Conservation (phyloP, 2,888 invertebrate species). For the Drosophila maculinotata region DNA sequence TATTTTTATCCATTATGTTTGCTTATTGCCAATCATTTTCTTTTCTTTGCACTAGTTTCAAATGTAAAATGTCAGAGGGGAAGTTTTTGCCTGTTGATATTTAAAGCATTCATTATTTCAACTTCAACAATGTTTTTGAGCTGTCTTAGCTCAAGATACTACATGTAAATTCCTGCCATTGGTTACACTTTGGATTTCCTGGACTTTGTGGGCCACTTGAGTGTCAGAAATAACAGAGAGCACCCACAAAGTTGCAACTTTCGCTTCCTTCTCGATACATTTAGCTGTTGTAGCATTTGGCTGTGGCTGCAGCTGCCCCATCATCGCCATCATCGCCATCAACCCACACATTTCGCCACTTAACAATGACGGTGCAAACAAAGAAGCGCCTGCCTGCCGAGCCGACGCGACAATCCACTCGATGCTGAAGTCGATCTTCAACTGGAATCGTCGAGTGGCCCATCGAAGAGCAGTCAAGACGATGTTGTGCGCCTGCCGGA, state of each 20-base stretch:
- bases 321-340: constrained; percentile 32
- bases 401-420: constrained; percentile 36
- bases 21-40: too few relatives aligned
- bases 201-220: constrained; percentile 14
- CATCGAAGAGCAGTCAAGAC: constrained; percentile 39
- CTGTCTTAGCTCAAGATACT: neutral
- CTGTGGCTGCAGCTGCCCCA: constrained; percentile 13
- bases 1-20: too few relatives aligned
- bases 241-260: constrained; percentile 35
- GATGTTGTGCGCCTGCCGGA: constrained; percentile 44
- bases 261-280: constrained; percentile 42
- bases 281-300: too few relatives aligned
- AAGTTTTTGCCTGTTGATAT: too few relatives aligned
- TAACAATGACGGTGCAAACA: constrained; percentile 37
- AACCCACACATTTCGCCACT: constrained; percentile 66
- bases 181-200: constrained; percentile 24
- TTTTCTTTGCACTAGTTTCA: too few relatives aligned
- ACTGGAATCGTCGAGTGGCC: constrained; percentile 37
- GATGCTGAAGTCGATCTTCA: constrained; percentile 35
- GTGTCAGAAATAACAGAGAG: constrained; percentile 18
- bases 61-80: too few relatives aligned
- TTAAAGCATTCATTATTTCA: too few relatives aligned
- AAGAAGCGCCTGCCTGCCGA: constrained; percentile 34
- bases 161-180: neutral
- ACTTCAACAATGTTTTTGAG: too few relatives aligned